A percentile compares a stretch with the other conserved stretches of the same genome.
phyloP scores from a whole-genome alignment of 2,888 invertebrate species.

The Hololepta plana region DNA sequence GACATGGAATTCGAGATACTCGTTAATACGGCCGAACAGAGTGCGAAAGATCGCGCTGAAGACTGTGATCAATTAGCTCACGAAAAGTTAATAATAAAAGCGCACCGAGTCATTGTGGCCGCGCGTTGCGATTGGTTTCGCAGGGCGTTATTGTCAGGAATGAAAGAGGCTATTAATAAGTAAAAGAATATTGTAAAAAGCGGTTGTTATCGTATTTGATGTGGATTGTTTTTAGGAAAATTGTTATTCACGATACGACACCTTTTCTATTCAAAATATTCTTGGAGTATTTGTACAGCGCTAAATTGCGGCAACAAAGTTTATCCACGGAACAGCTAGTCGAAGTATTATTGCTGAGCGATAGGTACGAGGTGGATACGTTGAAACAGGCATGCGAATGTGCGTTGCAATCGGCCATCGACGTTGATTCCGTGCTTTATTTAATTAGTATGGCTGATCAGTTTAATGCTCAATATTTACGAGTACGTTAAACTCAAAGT shows the following conservation, averaged over 20 bases:
- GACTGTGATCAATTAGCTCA: constrained; percentile 12
- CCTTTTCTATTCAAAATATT: constrained; percentile 41
- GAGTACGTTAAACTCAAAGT: constrained; percentile 22
- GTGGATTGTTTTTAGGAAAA: constrained; percentile 31
- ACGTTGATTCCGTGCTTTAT: constrained; percentile 43
- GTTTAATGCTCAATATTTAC: constrained; percentile 36
- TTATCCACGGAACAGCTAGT: constrained; percentile 35
- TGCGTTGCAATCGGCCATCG: constrained; percentile 37
- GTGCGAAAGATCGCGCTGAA: constrained; percentile 5
- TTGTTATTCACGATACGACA: constrained; percentile 45
- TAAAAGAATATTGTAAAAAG: constrained; percentile 21
- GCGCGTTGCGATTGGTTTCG: constrained; percentile 52
- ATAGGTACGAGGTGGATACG: constrained; percentile 41
- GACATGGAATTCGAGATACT: constrained; percentile 49
- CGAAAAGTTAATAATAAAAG: constrained; percentile 27
- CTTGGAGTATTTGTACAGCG: constrained; percentile 44
- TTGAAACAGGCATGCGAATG: constrained; percentile 45
- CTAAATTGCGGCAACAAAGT: constrained; percentile 31
- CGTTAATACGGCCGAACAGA: too few relatives aligned
- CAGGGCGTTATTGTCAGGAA: constrained; percentile 46
- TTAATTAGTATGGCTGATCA: constrained; percentile 48
- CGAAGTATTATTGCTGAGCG: constrained; percentile 44
- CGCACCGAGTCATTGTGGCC: constrained; percentile 48
- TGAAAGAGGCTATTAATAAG: constrained; percentile 53
- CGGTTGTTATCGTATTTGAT: background rate